Evolutionary conservation across 2,797 vertebrate species (phyloP).

Genomic region (Agapornis canus): DNA sequence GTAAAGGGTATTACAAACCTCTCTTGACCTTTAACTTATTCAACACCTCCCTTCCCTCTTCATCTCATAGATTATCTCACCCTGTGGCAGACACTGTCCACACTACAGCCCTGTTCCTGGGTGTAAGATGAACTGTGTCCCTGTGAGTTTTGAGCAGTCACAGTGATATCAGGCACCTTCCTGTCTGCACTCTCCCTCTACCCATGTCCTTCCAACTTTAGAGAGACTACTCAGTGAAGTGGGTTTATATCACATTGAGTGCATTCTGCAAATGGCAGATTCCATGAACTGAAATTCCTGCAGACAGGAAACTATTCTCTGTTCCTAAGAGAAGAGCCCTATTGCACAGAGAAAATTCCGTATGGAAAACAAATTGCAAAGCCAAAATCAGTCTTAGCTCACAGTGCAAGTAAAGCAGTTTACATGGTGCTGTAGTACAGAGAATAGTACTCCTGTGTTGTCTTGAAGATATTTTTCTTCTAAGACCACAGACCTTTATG

Average conservation of each 20-base stretch:
- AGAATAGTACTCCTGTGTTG: not conserved
- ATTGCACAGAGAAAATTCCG: not conserved
- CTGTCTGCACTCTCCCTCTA: not conserved
- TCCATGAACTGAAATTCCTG: not conserved
- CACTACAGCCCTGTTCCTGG: not conserved
- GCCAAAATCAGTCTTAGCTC: not conserved
- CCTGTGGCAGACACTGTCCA: not conserved
- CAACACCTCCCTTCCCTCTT: not conserved
- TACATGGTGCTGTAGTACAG: not conserved
- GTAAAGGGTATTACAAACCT: not conserved
- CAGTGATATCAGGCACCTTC: not conserved
- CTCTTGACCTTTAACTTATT: not conserved
- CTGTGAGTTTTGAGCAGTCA: not conserved
- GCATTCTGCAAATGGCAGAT: not conserved
- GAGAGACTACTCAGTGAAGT: not conserved
- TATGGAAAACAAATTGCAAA: not conserved
- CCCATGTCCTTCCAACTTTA: not conserved
- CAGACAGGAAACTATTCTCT: not conserved
- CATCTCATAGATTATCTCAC: not conserved
- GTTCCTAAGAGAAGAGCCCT: not conserved
- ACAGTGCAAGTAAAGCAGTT: not conserved
- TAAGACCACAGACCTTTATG: not conserved
- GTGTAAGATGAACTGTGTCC: not conserved
- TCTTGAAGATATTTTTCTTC: not conserved
- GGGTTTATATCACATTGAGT: not conserved